A percentile compares a stretch with the other conserved stretches of the same genome.
These are phyloP conservation scores for Physella acuta DNA, from an alignment of 1,140 invertebrate species.

Conservation along the genomic window DNA sequence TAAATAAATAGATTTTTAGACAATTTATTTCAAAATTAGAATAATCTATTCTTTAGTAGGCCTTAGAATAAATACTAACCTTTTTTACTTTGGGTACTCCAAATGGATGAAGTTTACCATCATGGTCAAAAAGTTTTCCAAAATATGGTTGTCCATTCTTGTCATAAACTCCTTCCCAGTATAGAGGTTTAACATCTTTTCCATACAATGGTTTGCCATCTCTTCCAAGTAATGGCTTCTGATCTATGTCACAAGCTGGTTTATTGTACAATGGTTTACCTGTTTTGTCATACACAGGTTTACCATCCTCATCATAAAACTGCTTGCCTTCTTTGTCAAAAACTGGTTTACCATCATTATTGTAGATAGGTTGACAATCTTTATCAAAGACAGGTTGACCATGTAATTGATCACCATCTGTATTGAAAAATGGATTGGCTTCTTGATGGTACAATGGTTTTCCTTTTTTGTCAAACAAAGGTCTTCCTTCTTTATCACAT, in stretches of 20 bases:
- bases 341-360: not conserved
- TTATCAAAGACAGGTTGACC: not conserved
- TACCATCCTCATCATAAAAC: not conserved
- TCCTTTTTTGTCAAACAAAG: not conserved
- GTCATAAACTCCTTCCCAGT: not conserved
- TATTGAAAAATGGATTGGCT: not conserved
- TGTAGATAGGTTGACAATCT: not conserved
- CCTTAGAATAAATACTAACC: no score
- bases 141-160: constrained; percentile 1
- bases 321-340: not conserved
- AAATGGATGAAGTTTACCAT: not conserved
- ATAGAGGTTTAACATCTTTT: not conserved
- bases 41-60: no score
- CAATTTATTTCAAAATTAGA: no score
- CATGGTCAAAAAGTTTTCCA: not conserved
- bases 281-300: not conserved
- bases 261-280: constrained; percentile 3
- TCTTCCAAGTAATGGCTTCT: not conserved
- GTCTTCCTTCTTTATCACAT: not conserved
- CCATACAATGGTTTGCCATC: not conserved
- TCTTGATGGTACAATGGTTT: not conserved
- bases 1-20: no score
- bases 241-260: not conserved
- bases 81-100: no score
- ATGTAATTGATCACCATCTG: not conserved